Evolutionary conservation across 1,140 invertebrate genomes (phyloP).

Genomic region (Centruroides sculpturatus): DNA sequence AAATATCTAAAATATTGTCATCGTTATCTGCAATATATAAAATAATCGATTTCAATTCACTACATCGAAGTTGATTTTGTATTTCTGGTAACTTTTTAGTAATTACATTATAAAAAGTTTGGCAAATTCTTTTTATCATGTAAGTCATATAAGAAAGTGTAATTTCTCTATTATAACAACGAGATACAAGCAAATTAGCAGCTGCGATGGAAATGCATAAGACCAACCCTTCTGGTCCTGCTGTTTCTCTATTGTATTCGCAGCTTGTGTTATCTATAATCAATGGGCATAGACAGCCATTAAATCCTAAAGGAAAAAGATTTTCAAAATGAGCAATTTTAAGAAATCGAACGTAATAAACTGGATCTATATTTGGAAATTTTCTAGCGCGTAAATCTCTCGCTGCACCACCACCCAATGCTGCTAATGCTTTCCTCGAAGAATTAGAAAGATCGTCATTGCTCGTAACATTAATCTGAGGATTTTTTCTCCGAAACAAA

Average conservation of each 20-base stretch:
- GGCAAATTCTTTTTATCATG: neutral
- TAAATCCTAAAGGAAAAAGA: constrained; percentile 1
- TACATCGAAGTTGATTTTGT: too few species aligned
- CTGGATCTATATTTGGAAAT: constrained; percentile 2
- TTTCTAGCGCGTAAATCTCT: constrained; percentile 6
- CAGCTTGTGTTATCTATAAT: constrained; percentile 1
- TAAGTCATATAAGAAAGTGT: neutral
- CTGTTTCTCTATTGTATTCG: neutral
- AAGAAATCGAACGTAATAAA: constrained; percentile 4
- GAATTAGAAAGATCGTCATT: neutral
- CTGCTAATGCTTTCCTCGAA: neutral
- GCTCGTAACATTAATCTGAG: neutral
- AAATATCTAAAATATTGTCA: too few species aligned
- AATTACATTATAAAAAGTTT: neutral
- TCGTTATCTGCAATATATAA: too few species aligned
- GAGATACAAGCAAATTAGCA: neutral
- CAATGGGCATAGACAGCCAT: constrained; percentile 8
- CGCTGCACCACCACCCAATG: constrained; percentile 6
- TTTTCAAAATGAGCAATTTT: neutral
- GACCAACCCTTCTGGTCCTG: neutral
- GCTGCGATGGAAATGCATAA: neutral
- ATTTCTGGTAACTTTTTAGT: too few species aligned
- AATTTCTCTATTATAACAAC: neutral
- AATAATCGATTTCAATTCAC: too few species aligned
- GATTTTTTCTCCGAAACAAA: neutral